These are phyloP conservation scores for Cariama cristata DNA, from an alignment of 2,113 vertebrate genomes.

Conservation along the genomic window DNA sequence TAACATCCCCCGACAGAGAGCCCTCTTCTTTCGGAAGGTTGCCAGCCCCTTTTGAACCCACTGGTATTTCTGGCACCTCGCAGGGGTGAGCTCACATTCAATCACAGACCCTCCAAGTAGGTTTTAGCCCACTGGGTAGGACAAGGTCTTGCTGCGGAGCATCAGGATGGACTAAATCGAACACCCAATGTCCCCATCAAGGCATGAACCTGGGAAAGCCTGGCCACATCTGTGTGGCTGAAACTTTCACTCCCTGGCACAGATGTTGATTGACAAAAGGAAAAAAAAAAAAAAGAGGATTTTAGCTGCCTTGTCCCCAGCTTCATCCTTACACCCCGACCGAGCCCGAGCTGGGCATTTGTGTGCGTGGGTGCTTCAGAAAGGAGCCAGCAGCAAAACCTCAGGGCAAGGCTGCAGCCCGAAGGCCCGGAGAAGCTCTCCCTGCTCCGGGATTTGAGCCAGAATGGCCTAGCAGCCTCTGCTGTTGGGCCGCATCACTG, in stretches of 20 bases:
- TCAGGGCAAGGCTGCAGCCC: background rate
- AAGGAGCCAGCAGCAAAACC: background rate
- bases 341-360: background rate
- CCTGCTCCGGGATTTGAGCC: fast-evolving
- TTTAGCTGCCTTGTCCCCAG: background rate
- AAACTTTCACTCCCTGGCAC: background rate
- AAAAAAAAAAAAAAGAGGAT: fast-evolving
- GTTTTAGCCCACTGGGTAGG: background rate
- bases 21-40: background rate
- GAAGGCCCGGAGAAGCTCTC: fast-evolving
- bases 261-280: background rate
- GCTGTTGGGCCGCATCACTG: fast-evolving
- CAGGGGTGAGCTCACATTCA: fast-evolving
- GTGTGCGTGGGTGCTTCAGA: fast-evolving
- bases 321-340: background rate
- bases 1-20: background rate
- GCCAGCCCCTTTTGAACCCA: background rate
- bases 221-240: fast-evolving
- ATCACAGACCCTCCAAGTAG: fast-evolving
- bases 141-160: background rate
- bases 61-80: fast-evolving
- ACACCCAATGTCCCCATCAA: fast-evolving
- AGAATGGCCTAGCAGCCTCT: fast-evolving
- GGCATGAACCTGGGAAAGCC: fast-evolving
- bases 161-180: fast-evolving